These are phyloP conservation scores for Xanthia icteritia DNA, from an alignment of 2,888 invertebrate species.

Conservation along the genomic window DNA sequence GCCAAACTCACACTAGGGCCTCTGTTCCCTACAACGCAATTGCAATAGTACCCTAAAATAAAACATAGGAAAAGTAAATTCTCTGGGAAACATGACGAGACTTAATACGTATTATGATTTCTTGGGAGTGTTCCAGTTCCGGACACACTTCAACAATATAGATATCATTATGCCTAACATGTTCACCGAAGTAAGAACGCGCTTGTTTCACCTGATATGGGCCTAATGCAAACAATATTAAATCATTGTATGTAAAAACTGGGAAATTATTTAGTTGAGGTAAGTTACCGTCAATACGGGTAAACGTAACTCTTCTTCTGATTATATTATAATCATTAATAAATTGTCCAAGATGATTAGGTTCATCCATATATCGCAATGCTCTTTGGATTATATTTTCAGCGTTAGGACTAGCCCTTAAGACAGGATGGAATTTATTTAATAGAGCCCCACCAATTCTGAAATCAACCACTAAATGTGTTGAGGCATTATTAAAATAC, in stretches of 20 bases:
- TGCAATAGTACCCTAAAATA: too few relatives aligned
- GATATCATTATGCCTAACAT: slow-evolving; percentile 4
- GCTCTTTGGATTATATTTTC: too few relatives aligned
- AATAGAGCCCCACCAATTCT: too few relatives aligned
- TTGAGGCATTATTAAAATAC: slow-evolving; percentile 19
- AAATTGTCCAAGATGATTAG: too few relatives aligned
- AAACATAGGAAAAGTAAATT: too few relatives aligned
- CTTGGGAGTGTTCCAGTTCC: too few relatives aligned
- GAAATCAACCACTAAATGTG: slow-evolving; percentile 12
- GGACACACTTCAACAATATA: not conserved
- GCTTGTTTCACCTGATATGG: slow-evolving; percentile 16
- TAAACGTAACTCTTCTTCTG: slow-evolving; percentile 5
- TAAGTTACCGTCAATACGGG: slow-evolving; percentile 11
- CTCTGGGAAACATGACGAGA: too few relatives aligned
- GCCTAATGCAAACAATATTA: slow-evolving; percentile 19
- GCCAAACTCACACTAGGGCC: too few relatives aligned
- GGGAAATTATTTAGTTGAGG: slow-evolving; percentile 6
- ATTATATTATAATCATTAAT: not conserved
- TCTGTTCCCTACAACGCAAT: too few relatives aligned
- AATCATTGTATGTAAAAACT: slow-evolving; percentile 11
- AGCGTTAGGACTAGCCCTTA: slow-evolving; percentile 4
- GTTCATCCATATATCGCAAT: too few relatives aligned
- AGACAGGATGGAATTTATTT: slow-evolving; percentile 19
- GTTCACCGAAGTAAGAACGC: slow-evolving; percentile 1
- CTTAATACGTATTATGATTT: too few relatives aligned